Base-by-base conservation (phyloP, 2,113 vertebrate species). In the Xiphophorus maculatus region DNA sequence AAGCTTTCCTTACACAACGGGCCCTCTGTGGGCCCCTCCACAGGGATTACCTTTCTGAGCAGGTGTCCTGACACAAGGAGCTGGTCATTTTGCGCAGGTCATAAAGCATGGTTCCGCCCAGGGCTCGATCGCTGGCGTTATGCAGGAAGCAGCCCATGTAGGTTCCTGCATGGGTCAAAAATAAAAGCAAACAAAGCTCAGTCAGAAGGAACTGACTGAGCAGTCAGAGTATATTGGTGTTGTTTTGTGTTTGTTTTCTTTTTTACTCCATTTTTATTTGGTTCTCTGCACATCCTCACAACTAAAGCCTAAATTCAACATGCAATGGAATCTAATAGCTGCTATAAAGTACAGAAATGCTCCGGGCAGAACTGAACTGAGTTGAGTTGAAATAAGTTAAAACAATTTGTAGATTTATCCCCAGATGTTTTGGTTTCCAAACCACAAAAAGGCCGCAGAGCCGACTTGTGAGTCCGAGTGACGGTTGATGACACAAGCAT, bases 81-180 rank as follows among this genome's bases (percentile, higher is more conserved):
- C 96, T 92, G 1, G 97, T 98, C 97, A 99, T 99, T 94, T 98
- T 99, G 44, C 97, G 95, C 85, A 97, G 93, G 90, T 99, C 97
- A n/a, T 98, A 97, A 77, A 99, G 97, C 84, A 99, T 94, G 0
- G 95, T 95, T 69, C 97, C 98, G 82, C 96, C 97, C 86, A 99
- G 93, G 0, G 96, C 96, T 27, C 93, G 95, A 22, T 97, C 94
- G n/a, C 89, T 95, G 1, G 94, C 92, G 0, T 96, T 94, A 0
- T 97, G 96, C 3, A 94, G 86, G 91, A 97, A 99, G 90, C 98
- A 99, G 9, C 98, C 98, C 0, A 99, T 12, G 69, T 98, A 98
- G 80, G 94, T 96, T 73, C 95, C 96, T 97, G 66, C 12, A 72
- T 19, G 44, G 19, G 76, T 71, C 25, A 15, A 82, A 62, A 19